Percentiles rank a stretch among this genome's conserved stretches.
These are phyloP conservation scores for Fregetta grallaria DNA, from an alignment of 2,113 vertebrate species.

Conservation along the genomic window DNA sequence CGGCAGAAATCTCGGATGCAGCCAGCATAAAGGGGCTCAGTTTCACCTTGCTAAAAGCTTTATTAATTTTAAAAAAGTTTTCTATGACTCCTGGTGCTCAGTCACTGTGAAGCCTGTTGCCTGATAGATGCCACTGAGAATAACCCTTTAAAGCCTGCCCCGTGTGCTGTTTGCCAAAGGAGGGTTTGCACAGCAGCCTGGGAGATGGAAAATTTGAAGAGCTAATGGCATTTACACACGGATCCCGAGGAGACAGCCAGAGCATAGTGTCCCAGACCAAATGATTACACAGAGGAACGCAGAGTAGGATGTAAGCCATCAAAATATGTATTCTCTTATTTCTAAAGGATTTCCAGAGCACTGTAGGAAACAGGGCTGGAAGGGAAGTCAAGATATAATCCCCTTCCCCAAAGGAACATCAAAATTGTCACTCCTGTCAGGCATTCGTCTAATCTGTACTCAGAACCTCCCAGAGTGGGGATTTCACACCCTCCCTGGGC, in stretches of 20 bases:
- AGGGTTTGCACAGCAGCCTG: not conserved
- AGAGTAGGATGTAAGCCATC: not conserved
- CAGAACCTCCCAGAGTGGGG: not conserved
- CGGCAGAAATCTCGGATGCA: not conserved
- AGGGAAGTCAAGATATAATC: conserved; percentile 20
- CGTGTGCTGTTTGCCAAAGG: rapidly evolving
- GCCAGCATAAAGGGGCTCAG: not conserved
- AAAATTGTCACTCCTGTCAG: conserved; percentile 12
- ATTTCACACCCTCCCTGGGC: not conserved
- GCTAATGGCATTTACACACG: not conserved
- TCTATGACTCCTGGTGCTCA: not conserved
- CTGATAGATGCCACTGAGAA: not conserved
- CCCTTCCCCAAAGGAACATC: conserved; percentile 19
- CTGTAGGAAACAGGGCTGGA: not conserved
- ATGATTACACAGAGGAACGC: not conserved
- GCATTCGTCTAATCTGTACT: not conserved
- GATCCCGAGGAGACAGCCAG: not conserved
- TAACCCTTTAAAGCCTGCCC: not conserved
- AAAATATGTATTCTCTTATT: not conserved
- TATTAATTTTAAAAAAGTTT: not conserved
- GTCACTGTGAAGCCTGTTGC: not conserved
- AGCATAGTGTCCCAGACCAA: not conserved
- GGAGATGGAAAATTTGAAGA: not conserved
- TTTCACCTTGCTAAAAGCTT: not conserved
- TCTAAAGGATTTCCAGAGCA: not conserved